These are phyloP conservation scores for Mizuhopecten yessoensis DNA, from an alignment of 1,140 invertebrate genomes.

Conservation along the genomic window DNA sequence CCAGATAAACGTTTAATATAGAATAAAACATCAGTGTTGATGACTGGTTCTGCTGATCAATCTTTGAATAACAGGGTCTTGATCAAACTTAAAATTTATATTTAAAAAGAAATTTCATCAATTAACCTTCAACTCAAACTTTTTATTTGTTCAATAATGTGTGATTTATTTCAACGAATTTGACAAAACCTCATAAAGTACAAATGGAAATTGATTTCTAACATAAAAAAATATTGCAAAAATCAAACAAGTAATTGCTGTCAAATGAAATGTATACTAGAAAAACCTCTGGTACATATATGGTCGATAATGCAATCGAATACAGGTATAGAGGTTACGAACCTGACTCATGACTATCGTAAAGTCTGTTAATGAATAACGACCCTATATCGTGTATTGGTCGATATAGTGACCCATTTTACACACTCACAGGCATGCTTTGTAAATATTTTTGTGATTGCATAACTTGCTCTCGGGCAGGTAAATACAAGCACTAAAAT, in stretches of 20 bases:
- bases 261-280: background rate
- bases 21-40: no score
- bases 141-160: no score
- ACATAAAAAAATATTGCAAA: background rate
- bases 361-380: background rate
- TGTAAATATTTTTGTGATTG: conserved; percentile 29
- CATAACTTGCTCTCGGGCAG: conserved; percentile 31
- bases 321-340: background rate
- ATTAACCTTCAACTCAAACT: no score
- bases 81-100: no score
- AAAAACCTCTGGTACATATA: background rate
- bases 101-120: no score
- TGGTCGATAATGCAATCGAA: background rate
- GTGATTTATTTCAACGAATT: no score
- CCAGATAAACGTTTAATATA: no score
- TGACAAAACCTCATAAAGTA: background rate
- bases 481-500: conserved; percentile 11
- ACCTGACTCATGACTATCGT: background rate
- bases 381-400: background rate
- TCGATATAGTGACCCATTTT: conserved; percentile 19
- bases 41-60: no score
- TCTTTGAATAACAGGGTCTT: no score
- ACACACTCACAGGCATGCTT: background rate
- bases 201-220: background rate
- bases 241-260: background rate